Base-by-base conservation (phyloP, 2,888 invertebrate species). In the Leucoma salicis region DNA sequence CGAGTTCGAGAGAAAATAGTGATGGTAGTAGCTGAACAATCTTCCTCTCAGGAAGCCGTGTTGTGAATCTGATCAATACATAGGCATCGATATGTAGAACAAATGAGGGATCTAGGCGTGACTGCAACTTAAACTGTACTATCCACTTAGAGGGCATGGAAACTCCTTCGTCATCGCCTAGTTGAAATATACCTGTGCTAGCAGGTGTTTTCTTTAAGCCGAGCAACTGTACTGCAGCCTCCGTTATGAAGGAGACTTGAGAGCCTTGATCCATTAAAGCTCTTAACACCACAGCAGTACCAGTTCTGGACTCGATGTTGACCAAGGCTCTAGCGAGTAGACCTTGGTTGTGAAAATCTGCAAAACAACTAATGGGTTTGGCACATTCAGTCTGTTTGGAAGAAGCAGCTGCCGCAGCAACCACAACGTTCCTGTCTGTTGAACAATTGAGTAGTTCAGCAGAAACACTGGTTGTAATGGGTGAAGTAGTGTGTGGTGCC, bases 201-300 rank as follows among this genome's bases (percentile, higher is more conserved):
- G 29, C 29, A 18, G 18, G 29, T 18, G 18, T 29, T 31, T 29
- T 37, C 15, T 8, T 35, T 1, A 29, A 14, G 7, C 37, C 31
- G 35, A 35, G 35, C 18, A 28, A 35, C 28, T 35, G 35, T 6
- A 42, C 36, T 29, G 35, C 31, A 14, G 35, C 14, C 31, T 48
- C 48, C 2, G 43, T 33, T 4, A 48, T n/a, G n/a, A 49, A 49
- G 6, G 47, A 43, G 14, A 33, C 47, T 14, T 47, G 43, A 11
- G 35, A 35, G 25, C 33, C 33, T 13, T 33, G 33, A 18, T 33
- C 33, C 33, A 33, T 33, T 12, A 33, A 10, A 11, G 33, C 33
- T 33, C 33, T 33, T n/a, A 33, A n/a, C 25, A n/a, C n/a, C n/a
- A 8, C 7, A 8, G 4, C 3, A 10, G 4, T n/a, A 25, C 25